Conservation (phyloP, 2,888 invertebrate species). For the Drosophila pullipes region DNA sequence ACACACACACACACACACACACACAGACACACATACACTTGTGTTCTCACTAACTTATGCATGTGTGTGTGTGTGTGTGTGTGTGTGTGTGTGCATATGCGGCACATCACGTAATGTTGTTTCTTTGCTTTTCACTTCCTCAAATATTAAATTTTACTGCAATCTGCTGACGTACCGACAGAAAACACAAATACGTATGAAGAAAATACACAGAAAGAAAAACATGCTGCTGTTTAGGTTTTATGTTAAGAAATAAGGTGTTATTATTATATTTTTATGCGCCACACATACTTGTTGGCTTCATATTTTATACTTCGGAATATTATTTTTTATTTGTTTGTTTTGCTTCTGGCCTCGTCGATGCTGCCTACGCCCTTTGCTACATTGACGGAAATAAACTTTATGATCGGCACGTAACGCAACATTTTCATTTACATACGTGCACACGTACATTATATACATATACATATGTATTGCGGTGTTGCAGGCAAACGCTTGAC, state of each 20-base stretch:
- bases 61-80: neutral
- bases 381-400: slow-evolving; percentile 68
- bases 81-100: slow-evolving; percentile 24
- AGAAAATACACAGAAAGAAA: slow-evolving; percentile 24
- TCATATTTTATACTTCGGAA: slow-evolving; percentile 71
- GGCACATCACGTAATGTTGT: slow-evolving; percentile 71
- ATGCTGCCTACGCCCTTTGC: slow-evolving; percentile 21
- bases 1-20: slow-evolving; percentile 2
- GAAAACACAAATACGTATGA: slow-evolving; percentile 6
- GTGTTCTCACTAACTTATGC: slow-evolving; percentile 4
- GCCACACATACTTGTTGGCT: slow-evolving; percentile 63
- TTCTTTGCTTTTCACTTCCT: slow-evolving; percentile 74
- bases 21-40: slow-evolving; percentile 1
- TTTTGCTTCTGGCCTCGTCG: slow-evolving; percentile 28
- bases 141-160: slow-evolving; percentile 73
- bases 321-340: slow-evolving; percentile 76
- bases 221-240: slow-evolving; percentile 45
- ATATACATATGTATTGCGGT: slow-evolving; percentile 14
- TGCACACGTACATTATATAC: slow-evolving; percentile 10
- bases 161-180: slow-evolving; percentile 44
- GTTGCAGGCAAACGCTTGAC: slow-evolving; percentile 34
- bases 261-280: slow-evolving; percentile 74
- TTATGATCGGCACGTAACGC: slow-evolving; percentile 76
- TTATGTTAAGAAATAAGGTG: slow-evolving; percentile 52
- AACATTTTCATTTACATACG: slow-evolving; percentile 41